These are phyloP conservation scores for Ceraclea dissimilis DNA, from an alignment of 2,888 invertebrate genomes.

Conservation along the genomic window DNA sequence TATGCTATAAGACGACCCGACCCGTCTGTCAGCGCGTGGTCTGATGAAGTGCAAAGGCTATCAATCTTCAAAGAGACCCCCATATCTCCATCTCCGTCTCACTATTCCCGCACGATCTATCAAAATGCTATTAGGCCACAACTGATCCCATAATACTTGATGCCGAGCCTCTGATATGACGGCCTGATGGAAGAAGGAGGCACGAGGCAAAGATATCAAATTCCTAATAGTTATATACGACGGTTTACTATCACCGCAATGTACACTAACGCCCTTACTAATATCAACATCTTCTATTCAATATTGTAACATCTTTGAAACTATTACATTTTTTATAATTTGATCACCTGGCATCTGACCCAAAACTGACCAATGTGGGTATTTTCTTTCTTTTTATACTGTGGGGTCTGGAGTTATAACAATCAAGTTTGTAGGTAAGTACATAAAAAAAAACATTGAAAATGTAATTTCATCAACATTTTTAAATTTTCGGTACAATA, in stretches of 20 bases:
- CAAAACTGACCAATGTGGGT: too few relatives aligned
- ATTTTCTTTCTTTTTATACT: too few relatives aligned
- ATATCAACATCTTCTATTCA: too few relatives aligned
- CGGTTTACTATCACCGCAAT: not conserved
- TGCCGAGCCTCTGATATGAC: not conserved
- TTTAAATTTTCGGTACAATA: too few relatives aligned
- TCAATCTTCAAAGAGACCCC: not conserved
- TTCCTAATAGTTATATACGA: not conserved
- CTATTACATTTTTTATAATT: too few relatives aligned
- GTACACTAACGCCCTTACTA: too few relatives aligned
- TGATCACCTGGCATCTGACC: too few relatives aligned
- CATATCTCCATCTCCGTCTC: not conserved
- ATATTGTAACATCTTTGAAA: too few relatives aligned
- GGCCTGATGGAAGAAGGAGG: not conserved
- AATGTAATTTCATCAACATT: too few relatives aligned
- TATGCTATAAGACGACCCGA: not conserved
- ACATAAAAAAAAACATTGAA: too few relatives aligned
- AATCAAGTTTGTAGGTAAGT: too few relatives aligned
- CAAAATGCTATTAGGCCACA: conserved; percentile 24
- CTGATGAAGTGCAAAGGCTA: conserved; percentile 9
- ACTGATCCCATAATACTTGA: conserved; percentile 21
- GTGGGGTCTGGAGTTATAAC: too few relatives aligned
- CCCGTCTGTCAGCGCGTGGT: conserved; percentile 5
- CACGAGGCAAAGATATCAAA: not conserved
- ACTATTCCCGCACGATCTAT: conserved; percentile 20